Conservation (phyloP, 2,113 vertebrate genomes). For the Drymodes brunneopygia region DNA sequence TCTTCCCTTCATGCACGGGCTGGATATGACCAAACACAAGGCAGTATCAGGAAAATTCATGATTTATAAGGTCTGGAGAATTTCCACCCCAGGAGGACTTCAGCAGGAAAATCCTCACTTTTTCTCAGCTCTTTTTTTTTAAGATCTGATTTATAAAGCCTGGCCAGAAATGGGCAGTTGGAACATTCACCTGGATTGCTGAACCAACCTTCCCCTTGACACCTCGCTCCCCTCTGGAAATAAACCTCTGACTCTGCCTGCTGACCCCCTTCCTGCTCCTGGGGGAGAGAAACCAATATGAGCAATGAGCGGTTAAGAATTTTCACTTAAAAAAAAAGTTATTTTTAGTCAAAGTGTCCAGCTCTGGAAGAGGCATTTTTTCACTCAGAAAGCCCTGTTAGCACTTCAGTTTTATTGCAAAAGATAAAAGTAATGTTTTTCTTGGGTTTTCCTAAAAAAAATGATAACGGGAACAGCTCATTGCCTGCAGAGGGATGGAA, state of each 20-base stretch:
- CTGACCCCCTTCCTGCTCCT: background rate
- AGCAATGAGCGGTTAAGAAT: background rate
- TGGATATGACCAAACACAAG: background rate
- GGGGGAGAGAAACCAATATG: background rate
- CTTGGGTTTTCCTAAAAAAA: background rate
- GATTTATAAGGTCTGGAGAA: background rate
- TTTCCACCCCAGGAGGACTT: background rate
- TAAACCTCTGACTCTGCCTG: background rate
- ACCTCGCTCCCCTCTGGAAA: background rate
- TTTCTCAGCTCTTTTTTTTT: background rate
- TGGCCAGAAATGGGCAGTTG: background rate
- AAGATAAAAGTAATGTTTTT: background rate
- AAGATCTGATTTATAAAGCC: background rate
- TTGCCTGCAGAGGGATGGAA: background rate
- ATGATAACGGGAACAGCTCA: background rate
- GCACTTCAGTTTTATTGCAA: background rate
- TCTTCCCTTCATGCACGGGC: background rate
- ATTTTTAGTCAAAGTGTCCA: background rate
- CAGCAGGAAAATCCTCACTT: background rate
- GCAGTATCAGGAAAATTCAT: background rate
- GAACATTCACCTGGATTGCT: background rate
- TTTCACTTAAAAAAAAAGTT: background rate
- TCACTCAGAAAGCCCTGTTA: background rate
- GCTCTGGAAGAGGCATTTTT: background rate
- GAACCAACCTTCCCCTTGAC: background rate